Percentiles rank a stretch among this genome's conserved stretches.
These are phyloP conservation scores for Rhagophthalmus giganteus DNA, from an alignment of 2,888 invertebrate species.

Conservation along the genomic window DNA sequence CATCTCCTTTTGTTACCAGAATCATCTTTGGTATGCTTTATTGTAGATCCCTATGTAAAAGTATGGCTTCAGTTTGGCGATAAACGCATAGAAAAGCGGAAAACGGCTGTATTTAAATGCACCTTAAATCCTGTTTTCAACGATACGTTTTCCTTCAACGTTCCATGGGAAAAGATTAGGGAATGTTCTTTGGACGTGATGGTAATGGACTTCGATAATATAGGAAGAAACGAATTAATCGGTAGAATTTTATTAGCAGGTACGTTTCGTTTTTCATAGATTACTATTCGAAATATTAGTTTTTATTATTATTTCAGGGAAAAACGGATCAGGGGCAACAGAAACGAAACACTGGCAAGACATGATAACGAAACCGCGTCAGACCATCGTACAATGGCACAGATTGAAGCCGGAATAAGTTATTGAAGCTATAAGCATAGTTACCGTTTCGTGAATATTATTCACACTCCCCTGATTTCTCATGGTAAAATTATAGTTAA, in stretches of 20 bases:
- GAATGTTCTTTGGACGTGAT: conserved; percentile 92
- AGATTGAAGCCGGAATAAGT: conserved; percentile 89
- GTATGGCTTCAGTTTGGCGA: conserved; percentile 96
- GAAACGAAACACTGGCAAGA: conserved; percentile 98
- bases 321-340: conserved; percentile 91
- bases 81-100: conserved; percentile 92
- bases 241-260: conserved; percentile 92
- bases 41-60: conserved; percentile 96
- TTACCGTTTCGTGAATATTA: too few species aligned
- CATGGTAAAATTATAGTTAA: conserved; percentile 1
- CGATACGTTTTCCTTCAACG: conserved; percentile 93
- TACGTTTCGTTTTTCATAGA: conserved; percentile 52
- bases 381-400: conserved; percentile 97
- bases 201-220: conserved; percentile 98
- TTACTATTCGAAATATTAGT: too few species aligned
- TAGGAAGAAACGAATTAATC: conserved; percentile 90
- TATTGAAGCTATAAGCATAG: neutral
- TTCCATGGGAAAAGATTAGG: conserved; percentile 95
- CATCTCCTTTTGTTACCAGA: neutral
- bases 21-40: conserved; percentile 1
- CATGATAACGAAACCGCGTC: conserved; percentile 95
- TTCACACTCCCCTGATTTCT: conserved; percentile 1
- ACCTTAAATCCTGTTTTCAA: conserved; percentile 95
- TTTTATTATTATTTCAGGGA: conserved; percentile 65
- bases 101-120: conserved; percentile 92